phyloP scores from a whole-genome alignment of 2,888 invertebrate species.

The Gymnosoma rotundatum region DNA sequence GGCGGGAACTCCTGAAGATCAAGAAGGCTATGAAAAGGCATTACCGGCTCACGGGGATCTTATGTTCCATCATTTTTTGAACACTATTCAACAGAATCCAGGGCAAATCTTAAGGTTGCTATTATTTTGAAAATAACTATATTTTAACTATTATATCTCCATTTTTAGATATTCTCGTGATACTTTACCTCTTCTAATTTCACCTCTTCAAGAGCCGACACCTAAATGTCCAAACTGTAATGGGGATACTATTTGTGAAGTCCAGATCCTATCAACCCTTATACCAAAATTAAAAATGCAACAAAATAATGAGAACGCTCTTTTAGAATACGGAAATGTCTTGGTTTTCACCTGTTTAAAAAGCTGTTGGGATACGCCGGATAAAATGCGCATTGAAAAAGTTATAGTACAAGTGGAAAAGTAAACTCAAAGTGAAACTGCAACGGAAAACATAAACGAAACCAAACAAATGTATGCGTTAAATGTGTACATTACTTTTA shows the following conservation, averaged over 20 bases:
- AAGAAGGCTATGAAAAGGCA: slow-evolving; percentile 91
- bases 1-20: slow-evolving; percentile 75
- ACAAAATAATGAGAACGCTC: slow-evolving; percentile 83
- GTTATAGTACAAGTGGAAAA: slow-evolving; percentile 90
- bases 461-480: slow-evolving; percentile 19
- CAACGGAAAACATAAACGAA: slow-evolving; percentile 18
- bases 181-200: slow-evolving; percentile 87
- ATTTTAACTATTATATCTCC: background rate
- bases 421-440: slow-evolving; percentile 68
- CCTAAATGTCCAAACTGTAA: slow-evolving; percentile 87
- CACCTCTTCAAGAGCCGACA: slow-evolving; percentile 84
- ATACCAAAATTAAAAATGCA: slow-evolving; percentile 87
- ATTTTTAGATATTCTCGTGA: slow-evolving; percentile 88
- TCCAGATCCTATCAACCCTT: slow-evolving; percentile 92
- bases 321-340: slow-evolving; percentile 93
- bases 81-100: slow-evolving; percentile 88
- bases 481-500: background rate
- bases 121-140: background rate
- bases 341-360: slow-evolving; percentile 91
- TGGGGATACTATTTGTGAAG: slow-evolving; percentile 88
- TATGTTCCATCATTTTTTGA: slow-evolving; percentile 90
- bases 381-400: slow-evolving; percentile 87
- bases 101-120: slow-evolving; percentile 90
- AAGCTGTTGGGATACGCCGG: slow-evolving; percentile 92
- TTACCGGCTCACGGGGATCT: slow-evolving; percentile 91